phyloP scores from a whole-genome alignment of 2,113 vertebrate genomes.

The Ahaetulla prasina region DNA sequence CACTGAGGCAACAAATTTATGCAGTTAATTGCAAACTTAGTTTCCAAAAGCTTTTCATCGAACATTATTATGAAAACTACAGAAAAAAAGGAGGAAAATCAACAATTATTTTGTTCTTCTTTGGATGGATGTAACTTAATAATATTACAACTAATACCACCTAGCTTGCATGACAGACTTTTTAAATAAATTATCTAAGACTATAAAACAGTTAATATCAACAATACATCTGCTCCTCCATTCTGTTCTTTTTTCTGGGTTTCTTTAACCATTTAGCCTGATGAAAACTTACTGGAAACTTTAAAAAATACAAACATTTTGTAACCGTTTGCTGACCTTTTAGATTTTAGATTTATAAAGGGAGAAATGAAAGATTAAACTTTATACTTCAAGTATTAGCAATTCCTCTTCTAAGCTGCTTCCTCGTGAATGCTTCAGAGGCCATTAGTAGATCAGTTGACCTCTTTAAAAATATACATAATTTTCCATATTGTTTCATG shows the following conservation, averaged over 20 bases:
- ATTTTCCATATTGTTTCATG: conserved; percentile 1
- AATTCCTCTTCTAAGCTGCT: background rate
- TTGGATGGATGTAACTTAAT: background rate
- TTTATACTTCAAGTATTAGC: background rate
- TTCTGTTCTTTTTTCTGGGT: background rate
- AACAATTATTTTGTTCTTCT: background rate
- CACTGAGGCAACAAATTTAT: background rate
- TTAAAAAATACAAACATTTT: background rate
- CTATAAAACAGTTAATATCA: background rate
- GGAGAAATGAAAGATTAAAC: background rate
- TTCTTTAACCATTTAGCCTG: background rate
- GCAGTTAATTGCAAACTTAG: background rate
- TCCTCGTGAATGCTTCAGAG: background rate
- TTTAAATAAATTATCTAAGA: background rate
- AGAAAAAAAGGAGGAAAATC: background rate
- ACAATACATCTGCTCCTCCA: background rate
- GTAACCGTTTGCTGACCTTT: background rate
- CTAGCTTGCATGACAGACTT: background rate
- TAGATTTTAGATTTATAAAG: background rate
- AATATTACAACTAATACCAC: background rate
- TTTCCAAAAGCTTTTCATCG: background rate
- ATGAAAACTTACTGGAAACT: background rate
- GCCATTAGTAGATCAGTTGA: background rate
- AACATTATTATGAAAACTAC: background rate
- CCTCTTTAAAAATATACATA: background rate